A percentile compares a stretch with the other conserved stretches of the same genome.
These are phyloP conservation scores for Oreochromis aureus DNA, from an alignment of 2,113 vertebrate species.

Conservation along the genomic window DNA sequence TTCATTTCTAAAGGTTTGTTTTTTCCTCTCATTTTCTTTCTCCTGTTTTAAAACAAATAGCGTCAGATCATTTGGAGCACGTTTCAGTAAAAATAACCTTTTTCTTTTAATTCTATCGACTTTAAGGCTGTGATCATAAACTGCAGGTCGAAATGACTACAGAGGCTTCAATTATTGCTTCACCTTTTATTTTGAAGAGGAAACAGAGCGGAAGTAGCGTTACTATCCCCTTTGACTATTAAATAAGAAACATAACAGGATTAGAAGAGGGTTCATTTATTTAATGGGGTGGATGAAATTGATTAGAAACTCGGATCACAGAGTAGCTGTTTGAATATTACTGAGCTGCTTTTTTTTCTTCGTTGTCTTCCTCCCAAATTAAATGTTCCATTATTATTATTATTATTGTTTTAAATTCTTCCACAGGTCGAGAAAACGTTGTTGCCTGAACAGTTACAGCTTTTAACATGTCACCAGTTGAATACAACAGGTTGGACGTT, in stretches of 20 bases:
- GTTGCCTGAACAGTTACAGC: neutral
- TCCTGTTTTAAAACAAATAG: neutral
- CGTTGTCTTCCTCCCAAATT: neutral
- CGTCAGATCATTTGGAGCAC: neutral
- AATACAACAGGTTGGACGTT: neutral
- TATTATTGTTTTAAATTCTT: neutral
- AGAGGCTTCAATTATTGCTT: neutral
- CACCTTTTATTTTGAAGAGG: slow-evolving; percentile 7
- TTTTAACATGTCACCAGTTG: neutral
- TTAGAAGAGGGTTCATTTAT: neutral
- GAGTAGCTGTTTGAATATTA: neutral
- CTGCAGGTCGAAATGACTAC: neutral
- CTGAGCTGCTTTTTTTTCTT: neutral
- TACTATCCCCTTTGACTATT: neutral
- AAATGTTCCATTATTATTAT: neutral
- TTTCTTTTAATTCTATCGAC: neutral
- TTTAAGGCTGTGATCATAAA: neutral
- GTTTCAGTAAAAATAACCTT: rapidly evolving
- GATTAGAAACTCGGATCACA: neutral
- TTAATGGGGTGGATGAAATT: neutral
- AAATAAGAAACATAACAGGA: neutral
- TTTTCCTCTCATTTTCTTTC: neutral
- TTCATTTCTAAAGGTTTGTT: neutral
- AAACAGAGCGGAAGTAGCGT: neutral
- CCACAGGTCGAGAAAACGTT: neutral